These are phyloP conservation scores for Camponotus pennsylvanicus DNA, from an alignment of 1,140 invertebrate genomes.

Conservation along the genomic window DNA sequence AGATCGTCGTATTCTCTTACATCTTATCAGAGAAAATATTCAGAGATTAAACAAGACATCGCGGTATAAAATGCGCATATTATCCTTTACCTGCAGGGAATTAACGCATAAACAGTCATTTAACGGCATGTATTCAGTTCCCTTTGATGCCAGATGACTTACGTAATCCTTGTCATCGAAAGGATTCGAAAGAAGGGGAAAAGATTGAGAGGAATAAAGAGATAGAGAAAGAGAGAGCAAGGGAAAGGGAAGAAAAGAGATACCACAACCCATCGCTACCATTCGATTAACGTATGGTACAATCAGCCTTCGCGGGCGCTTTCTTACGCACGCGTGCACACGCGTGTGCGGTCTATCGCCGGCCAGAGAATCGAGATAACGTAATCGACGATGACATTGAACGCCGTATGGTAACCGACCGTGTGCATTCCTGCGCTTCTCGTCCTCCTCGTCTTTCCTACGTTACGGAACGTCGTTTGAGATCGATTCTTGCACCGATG, in stretches of 20 bases:
- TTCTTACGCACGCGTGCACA: slow-evolving; percentile 73
- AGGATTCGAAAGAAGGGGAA: not conserved
- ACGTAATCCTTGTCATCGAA: slow-evolving; percentile 41
- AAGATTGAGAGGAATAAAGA: not conserved
- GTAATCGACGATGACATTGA: slow-evolving; percentile 79
- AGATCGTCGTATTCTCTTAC: slow-evolving; percentile 3
- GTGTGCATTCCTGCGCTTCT: slow-evolving; percentile 74
- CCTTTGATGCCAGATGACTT: not conserved
- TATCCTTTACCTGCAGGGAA: not conserved
- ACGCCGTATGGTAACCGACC: slow-evolving; percentile 71
- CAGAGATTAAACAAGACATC: slow-evolving; percentile 46
- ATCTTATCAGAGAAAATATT: slow-evolving; percentile 40
- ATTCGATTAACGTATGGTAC: slow-evolving; percentile 62
- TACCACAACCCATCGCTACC: slow-evolving; percentile 28
- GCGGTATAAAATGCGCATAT: slow-evolving; percentile 21
- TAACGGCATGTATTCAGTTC: slow-evolving; percentile 25
- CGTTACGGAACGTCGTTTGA: slow-evolving; percentile 73
- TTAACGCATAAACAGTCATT: slow-evolving; percentile 19
- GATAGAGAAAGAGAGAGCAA: slow-evolving; percentile 14
- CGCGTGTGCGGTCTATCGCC: slow-evolving; percentile 68
- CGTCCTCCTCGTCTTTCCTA: slow-evolving; percentile 15
- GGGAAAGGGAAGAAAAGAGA: not conserved
- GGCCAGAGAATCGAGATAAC: slow-evolving; percentile 69
- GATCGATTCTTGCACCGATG: slow-evolving; percentile 79
- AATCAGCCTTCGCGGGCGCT: slow-evolving; percentile 61